These are phyloP conservation scores for Alloplasta piceator DNA, from an alignment of 2,888 invertebrate species.

Conservation along the genomic window DNA sequence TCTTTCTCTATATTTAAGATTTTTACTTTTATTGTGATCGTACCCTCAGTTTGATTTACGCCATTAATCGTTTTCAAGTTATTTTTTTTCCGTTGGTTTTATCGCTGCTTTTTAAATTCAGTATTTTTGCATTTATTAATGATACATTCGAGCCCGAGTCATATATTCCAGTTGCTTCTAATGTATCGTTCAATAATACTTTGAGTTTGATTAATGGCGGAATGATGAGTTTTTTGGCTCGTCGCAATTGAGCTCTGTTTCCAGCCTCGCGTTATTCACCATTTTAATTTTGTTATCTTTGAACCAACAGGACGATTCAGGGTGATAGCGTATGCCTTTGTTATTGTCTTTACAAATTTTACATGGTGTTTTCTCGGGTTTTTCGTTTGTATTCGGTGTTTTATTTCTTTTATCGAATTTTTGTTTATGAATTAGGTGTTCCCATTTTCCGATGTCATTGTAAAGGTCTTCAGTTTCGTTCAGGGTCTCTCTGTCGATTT, in stretches of 20 bases:
- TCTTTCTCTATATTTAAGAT: constrained; percentile 64
- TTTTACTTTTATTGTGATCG: constrained; percentile 65
- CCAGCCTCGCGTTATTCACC: constrained; percentile 64
- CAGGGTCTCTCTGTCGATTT: constrained; percentile 70
- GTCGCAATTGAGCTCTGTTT: constrained; percentile 55
- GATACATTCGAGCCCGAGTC: constrained; percentile 68
- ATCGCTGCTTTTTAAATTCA: constrained; percentile 60
- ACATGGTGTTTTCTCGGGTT: constrained; percentile 46
- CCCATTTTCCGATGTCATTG: constrained; percentile 71
- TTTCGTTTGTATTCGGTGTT: not conserved
- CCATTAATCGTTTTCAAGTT: constrained; percentile 69
- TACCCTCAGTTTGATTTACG: constrained; percentile 63
- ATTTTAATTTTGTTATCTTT: constrained; percentile 58
- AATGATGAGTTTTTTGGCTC: constrained; percentile 67
- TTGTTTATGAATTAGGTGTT: constrained; percentile 67
- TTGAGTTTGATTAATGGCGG: constrained; percentile 69
- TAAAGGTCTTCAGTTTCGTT: constrained; percentile 69
- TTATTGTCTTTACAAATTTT: constrained; percentile 55
- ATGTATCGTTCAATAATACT: constrained; percentile 59
- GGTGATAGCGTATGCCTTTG: constrained; percentile 62
- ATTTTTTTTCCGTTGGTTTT: constrained; percentile 30
- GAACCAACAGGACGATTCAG: constrained; percentile 64
- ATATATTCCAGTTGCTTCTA: constrained; percentile 62
- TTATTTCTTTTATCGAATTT: constrained; percentile 45
- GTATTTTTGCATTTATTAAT: constrained; percentile 67